phyloP scores from a whole-genome alignment of 2,797 vertebrate species.

The Spondyliosoma cantharus region DNA sequence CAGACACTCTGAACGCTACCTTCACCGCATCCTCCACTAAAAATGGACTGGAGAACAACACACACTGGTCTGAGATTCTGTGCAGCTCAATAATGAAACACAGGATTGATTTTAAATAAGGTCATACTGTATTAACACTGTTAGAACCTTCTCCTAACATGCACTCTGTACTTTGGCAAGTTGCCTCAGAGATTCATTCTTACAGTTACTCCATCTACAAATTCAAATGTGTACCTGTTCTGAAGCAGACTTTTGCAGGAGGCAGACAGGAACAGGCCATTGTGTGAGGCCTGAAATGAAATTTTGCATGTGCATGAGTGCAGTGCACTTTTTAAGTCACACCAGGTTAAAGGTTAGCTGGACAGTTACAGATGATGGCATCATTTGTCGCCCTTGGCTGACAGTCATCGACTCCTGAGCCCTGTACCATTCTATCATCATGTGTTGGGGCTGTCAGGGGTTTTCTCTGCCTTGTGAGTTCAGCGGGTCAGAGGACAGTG shows the following conservation, averaged over 20 bases:
- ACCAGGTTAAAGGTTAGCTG: not conserved
- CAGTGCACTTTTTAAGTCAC: not conserved
- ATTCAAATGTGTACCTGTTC: not conserved
- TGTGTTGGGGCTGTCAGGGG: no score
- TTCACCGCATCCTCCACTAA: slow-evolving; percentile 79
- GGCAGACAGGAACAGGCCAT: not conserved
- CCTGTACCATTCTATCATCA: no score
- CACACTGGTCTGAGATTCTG: not conserved
- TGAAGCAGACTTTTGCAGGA: not conserved
- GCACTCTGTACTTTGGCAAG: not conserved
- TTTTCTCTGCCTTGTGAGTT: no score
- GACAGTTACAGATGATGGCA: not conserved
- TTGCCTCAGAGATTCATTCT: no score
- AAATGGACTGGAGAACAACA: not conserved
- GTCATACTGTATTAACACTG: not conserved
- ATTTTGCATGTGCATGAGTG: not conserved
- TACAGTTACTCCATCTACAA: not conserved
- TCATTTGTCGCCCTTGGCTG: no score
- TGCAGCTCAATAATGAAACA: not conserved
- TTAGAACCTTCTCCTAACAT: slow-evolving; percentile 4
- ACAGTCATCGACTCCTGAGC: no score
- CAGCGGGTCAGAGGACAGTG: no score
- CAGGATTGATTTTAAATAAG: not conserved
- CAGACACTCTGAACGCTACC: slow-evolving; percentile 78
- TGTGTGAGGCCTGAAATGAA: not conserved